A percentile compares a stretch with the other conserved stretches of the same genome.
These are phyloP conservation scores for Engystomops pustulosus DNA, from an alignment of 2,113 vertebrate genomes.

Conservation along the genomic window DNA sequence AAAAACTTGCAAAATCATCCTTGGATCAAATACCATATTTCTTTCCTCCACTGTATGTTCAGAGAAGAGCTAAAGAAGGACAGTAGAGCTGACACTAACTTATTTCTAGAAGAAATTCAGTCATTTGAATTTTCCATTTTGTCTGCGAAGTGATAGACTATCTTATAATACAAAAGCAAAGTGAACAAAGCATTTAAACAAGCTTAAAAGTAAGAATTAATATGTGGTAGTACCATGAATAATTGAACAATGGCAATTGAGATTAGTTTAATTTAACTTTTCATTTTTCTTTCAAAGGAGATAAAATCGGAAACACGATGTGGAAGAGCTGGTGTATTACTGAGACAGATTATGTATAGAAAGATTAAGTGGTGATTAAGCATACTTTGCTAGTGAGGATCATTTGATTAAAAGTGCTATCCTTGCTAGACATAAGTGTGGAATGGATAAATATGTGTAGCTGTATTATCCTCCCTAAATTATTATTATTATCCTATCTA, in stretches of 20 bases:
- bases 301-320: neutral
- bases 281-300: neutral
- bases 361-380: neutral
- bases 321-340: neutral
- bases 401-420: neutral
- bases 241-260: neutral
- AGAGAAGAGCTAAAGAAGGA: neutral
- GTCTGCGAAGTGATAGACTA: neutral
- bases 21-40: too few relatives aligned
- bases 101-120: neutral
- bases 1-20: too few relatives aligned
- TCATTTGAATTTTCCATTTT: neutral
- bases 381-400: neutral
- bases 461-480: neutral
- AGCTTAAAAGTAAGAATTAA: neutral
- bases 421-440: neutral
- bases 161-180: neutral
- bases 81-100: neutral
- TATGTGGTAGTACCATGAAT: neutral
- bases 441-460: neutral
- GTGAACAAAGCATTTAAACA: neutral
- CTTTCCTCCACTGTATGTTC: too few relatives aligned
- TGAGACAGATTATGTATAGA: neutral
- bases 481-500: neutral
- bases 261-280: conserved; percentile 2